Conservation (phyloP, 2,113 vertebrate genomes). For the Coreoperca whiteheadi region DNA sequence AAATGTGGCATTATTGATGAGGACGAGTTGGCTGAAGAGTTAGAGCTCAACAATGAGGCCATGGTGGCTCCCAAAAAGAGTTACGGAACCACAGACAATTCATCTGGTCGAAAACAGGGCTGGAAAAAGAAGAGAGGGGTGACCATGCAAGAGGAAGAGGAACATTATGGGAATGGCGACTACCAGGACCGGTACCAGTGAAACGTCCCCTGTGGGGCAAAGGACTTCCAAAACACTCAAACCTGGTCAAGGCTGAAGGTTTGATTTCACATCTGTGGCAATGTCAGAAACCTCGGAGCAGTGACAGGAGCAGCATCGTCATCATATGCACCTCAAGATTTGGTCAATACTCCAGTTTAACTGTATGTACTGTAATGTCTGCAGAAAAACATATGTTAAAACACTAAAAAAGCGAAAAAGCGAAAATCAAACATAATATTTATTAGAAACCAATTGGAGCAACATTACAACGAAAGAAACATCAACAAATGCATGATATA, state of each 20-base stretch:
- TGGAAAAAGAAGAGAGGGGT: constrained; percentile 86
- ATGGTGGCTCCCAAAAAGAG: constrained; percentile 83
- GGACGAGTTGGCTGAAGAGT: constrained; percentile 94
- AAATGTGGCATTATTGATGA: constrained; percentile 93
- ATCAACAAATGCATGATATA: neutral
- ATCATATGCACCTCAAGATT: constrained; percentile 50
- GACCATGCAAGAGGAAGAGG: constrained; percentile 84
- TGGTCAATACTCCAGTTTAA: constrained; percentile 11
- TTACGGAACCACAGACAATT: constrained; percentile 90
- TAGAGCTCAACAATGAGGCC: constrained; percentile 87
- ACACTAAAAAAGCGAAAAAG: neutral
- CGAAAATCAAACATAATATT: neutral
- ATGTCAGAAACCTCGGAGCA: constrained; percentile 3
- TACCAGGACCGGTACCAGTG: constrained; percentile 86
- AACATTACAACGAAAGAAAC: neutral
- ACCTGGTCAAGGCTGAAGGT: neutral
- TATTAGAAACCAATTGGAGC: neutral
- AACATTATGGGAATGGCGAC: constrained; percentile 87
- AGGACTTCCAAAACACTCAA: constrained; percentile 39
- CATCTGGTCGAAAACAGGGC: constrained; percentile 80
- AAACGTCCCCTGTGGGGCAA: constrained; percentile 32
- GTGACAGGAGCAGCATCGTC: constrained; percentile 37
- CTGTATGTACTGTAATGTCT: neutral
- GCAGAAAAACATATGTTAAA: neutral
- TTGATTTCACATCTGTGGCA: constrained; percentile 31